These are phyloP conservation scores for Tragulus kanchil DNA, from an alignment of 2,113 vertebrate species.

Conservation along the genomic window DNA sequence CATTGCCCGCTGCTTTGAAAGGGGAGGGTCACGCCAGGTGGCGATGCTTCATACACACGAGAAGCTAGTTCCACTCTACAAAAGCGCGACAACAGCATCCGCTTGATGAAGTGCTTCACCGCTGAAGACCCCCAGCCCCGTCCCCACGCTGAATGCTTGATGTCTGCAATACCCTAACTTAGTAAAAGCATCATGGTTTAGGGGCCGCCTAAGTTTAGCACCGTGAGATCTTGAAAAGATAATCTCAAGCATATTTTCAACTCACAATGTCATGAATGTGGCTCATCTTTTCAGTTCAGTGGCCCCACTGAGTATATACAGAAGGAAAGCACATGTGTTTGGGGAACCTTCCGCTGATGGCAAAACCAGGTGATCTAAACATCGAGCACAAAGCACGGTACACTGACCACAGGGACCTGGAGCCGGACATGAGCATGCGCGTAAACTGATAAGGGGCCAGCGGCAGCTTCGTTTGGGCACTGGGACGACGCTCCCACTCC, in stretches of 20 bases:
- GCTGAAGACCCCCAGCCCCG: not conserved
- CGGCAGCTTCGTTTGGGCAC: not conserved
- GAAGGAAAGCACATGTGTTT: not conserved
- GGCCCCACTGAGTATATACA: not conserved
- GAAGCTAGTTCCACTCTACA: not conserved
- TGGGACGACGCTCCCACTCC: not conserved
- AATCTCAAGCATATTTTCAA: not conserved
- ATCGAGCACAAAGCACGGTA: not conserved
- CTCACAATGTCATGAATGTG: not conserved
- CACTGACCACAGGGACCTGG: no score
- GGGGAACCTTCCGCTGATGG: not conserved
- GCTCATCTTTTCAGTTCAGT: not conserved
- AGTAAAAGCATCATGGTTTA: not conserved
- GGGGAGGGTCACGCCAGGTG: not conserved
- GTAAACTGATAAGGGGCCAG: no score
- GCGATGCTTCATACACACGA: not conserved
- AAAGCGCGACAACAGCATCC: not conserved
- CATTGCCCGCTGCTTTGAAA: not conserved
- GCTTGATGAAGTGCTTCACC: not conserved
- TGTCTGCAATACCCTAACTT: not conserved
- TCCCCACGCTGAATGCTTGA: not conserved
- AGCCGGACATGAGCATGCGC: no score
- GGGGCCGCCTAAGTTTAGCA: not conserved
- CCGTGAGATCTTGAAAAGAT: not conserved
- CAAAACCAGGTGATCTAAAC: not conserved